Evolutionary conservation across 1,140 invertebrate genomes (phyloP).

Genomic region (Brachionus plicatilis): DNA sequence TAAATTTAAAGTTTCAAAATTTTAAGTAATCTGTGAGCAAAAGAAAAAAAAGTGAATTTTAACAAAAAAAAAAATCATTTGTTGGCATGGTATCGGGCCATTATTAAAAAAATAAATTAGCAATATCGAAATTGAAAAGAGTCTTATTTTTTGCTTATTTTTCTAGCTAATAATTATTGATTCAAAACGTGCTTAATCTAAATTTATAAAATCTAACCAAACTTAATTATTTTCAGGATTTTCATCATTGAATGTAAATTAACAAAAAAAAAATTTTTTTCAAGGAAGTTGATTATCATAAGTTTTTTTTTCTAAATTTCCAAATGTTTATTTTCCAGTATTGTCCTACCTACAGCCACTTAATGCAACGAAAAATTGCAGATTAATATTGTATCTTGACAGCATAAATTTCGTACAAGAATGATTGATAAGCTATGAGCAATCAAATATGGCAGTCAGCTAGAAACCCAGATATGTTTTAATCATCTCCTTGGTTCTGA

Average conservation of each 20-base stretch:
- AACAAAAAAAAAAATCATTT: not conserved
- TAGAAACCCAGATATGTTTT: not conserved
- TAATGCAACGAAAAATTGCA: not conserved
- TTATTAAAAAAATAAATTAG: not conserved
- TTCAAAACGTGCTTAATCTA: constrained; percentile 32
- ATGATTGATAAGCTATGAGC: not conserved
- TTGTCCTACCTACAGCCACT: not conserved
- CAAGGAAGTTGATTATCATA: not conserved
- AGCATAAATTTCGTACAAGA: not conserved
- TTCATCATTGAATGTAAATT: constrained; percentile 5
- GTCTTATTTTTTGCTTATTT: constrained; percentile 14
- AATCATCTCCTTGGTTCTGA: not conserved
- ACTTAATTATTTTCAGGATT: constrained; percentile 16
- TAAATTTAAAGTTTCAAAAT: not conserved
- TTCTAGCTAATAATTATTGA: not conserved
- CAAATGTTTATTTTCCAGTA: not conserved
- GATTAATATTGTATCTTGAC: not conserved
- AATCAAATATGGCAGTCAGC: not conserved
- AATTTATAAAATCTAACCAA: not conserved
- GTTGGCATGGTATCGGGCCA: not conserved
- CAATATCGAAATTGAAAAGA: not conserved
- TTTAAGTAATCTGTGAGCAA: not conserved
- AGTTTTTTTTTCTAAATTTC: not conserved
- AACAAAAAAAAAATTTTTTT: not conserved
- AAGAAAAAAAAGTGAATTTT: not conserved